Percentiles rank a stretch among this genome's conserved stretches.
phyloP scores from a whole-genome alignment of 2,113 vertebrate genomes.

The Brachionichthys hirsutus region DNA sequence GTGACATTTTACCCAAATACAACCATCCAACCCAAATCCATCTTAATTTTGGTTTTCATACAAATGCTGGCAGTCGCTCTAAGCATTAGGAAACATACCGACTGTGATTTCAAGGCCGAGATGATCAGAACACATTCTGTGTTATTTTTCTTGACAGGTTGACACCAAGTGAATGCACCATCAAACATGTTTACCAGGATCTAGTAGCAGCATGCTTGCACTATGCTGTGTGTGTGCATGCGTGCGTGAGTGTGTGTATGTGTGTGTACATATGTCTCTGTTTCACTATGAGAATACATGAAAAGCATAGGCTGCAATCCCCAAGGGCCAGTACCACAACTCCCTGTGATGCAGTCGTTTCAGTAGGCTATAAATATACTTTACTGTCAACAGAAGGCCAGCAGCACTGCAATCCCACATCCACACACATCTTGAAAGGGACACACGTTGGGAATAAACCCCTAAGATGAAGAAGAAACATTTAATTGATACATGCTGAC shows the following conservation, averaged over 20 bases:
- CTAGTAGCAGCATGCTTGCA: constrained; percentile 33
- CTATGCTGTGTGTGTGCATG: constrained; percentile 17
- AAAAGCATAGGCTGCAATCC: constrained; percentile 60
- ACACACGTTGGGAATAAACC: not conserved
- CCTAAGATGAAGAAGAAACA: not conserved
- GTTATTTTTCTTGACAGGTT: constrained; percentile 59
- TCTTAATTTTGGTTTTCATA: constrained; percentile 45
- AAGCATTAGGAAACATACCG: constrained; percentile 43
- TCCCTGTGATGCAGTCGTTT: constrained; percentile 89
- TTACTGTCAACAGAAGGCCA: constrained; percentile 70
- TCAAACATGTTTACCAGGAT: constrained; percentile 57
- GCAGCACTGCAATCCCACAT: constrained; percentile 72
- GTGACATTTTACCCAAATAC: constrained; percentile 25
- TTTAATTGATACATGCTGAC: constrained; percentile 3
- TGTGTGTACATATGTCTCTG: constrained; percentile 16
- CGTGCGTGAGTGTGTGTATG: constrained; percentile 14
- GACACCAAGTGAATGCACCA: constrained; percentile 47
- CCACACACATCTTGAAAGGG: not conserved
- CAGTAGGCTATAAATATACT: constrained; percentile 76
- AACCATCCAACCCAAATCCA: constrained; percentile 31
- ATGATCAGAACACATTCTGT: constrained; percentile 46
- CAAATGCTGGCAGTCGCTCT: constrained; percentile 22
- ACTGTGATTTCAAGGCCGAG: constrained; percentile 52
- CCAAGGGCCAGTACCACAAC: constrained; percentile 54
- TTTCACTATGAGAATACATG: constrained; percentile 61